Evolutionary conservation across 1,140 invertebrate species (phyloP), one percentile per base, ranked within the genome.

Genomic region (Tetraneura akinire): DNA sequence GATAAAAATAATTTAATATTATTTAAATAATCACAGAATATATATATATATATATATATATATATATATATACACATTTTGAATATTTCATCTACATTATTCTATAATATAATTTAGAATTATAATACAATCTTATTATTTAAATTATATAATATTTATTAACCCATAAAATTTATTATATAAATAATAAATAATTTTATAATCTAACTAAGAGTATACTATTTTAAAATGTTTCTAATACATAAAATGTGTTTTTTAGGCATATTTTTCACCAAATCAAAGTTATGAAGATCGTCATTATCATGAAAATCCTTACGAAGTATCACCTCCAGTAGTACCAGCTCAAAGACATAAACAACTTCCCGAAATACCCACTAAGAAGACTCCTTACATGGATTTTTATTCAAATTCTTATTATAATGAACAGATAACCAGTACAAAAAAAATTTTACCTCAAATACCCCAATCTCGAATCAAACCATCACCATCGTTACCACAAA

Each of bases 391-490:
- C 80, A 82, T 83, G 68, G 55, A 78, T 82, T 82, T 16, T 83
- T 84, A 64, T 83, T 83, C 84, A 23, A 83, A 84, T 76, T 85
- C 84, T 10, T 85, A 85, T 21, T 85, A 85, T 81, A 81, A 85
- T 55, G 85, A 85, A 26, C 85, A 86, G 4, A 85, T 85, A 26
- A 85, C 85, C 14, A 85, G 85, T 0, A 85, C 84, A 68, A 83
- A 85, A 14, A 84, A 84, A 62, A 70, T 82, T 0, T 74, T 83
- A 37, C 81, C 83, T 37, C 68, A 82, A 78, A 82, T 86, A 18
- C 80, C 86, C 26, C 76, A 84, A 1, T 70, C 80, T 47, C 82
- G 87, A 87, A 82, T 85, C 84, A 71, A 88, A 86, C 83, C 85
- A 82, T 83, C 83, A 9, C 83, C 83, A 13, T 78, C 74, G 13